phyloP scores from a whole-genome alignment of 2,888 invertebrate species.

The Dicyrtoma fusca region DNA sequence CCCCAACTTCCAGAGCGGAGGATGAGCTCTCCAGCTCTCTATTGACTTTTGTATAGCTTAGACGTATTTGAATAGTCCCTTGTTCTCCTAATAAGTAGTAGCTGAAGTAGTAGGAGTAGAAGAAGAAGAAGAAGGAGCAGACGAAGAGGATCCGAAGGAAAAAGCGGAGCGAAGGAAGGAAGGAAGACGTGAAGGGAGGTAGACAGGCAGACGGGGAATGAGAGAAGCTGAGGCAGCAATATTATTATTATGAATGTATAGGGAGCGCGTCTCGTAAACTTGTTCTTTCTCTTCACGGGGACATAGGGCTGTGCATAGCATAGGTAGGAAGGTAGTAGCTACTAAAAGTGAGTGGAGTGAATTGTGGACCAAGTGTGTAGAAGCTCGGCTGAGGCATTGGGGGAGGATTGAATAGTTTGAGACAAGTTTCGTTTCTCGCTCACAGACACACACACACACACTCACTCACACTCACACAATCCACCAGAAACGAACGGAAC shows the following conservation, averaged over 20 bases:
- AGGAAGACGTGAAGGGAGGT: too few species aligned
- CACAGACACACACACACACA: too few species aligned
- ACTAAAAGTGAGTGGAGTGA: not conserved
- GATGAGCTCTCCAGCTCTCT: not conserved
- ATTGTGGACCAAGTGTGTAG: constrained; percentile 3
- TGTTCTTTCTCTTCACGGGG: not conserved
- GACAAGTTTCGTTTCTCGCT: constrained; percentile 9
- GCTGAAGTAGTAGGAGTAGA: not conserved
- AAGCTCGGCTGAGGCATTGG: not conserved
- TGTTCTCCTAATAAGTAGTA: not conserved
- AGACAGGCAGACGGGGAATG: too few species aligned
- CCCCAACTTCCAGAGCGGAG: not conserved
- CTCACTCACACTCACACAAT: too few species aligned
- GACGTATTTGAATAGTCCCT: not conserved
- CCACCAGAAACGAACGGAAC: too few species aligned
- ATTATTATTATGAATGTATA: too few species aligned
- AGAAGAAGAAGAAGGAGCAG: not conserved
- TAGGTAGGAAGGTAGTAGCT: not conserved
- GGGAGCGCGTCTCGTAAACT: too few species aligned
- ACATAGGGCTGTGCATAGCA: not conserved
- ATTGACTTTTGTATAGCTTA: not conserved
- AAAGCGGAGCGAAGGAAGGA: not conserved
- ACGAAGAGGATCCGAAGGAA: not conserved
- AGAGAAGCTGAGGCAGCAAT: too few species aligned
- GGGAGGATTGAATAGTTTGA: constrained; percentile 24